Percentiles rank a stretch among this genome's conserved stretches.
Conservation (phyloP, 2,797 vertebrate species). For the Microtus obscurus region DNA sequence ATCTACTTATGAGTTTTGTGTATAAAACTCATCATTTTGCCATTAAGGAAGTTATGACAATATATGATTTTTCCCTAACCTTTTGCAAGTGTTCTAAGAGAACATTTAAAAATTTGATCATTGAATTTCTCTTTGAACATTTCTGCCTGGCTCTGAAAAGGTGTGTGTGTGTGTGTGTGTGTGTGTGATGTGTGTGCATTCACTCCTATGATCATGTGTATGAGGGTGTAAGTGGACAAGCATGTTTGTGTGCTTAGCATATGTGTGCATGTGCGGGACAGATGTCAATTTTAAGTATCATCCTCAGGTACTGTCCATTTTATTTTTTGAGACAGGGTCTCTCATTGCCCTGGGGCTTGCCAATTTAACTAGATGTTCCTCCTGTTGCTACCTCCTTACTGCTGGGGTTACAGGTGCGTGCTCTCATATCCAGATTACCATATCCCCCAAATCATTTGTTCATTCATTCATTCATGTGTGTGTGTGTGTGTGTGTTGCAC, state of each 20-base stretch:
- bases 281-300: background rate
- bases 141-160: slow-evolving; percentile 44
- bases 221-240: background rate
- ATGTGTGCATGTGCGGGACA: background rate
- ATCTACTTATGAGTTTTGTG: background rate
- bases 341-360: background rate
- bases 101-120: slow-evolving; percentile 51
- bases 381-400: background rate
- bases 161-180: background rate
- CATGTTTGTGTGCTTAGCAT: background rate
- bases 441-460: background rate
- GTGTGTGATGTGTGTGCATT: background rate
- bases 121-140: slow-evolving; percentile 17
- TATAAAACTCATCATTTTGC: background rate
- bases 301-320: background rate
- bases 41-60: slow-evolving; percentile 20
- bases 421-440: background rate
- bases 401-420: background rate
- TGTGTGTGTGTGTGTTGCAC: background rate
- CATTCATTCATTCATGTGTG: background rate
- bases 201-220: background rate
- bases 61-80: background rate
- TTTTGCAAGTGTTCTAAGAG: slow-evolving; percentile 42
- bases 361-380: background rate
- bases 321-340: background rate